phyloP scores from a whole-genome alignment of 2,797 vertebrate species.

The Poecilia velifera region DNA sequence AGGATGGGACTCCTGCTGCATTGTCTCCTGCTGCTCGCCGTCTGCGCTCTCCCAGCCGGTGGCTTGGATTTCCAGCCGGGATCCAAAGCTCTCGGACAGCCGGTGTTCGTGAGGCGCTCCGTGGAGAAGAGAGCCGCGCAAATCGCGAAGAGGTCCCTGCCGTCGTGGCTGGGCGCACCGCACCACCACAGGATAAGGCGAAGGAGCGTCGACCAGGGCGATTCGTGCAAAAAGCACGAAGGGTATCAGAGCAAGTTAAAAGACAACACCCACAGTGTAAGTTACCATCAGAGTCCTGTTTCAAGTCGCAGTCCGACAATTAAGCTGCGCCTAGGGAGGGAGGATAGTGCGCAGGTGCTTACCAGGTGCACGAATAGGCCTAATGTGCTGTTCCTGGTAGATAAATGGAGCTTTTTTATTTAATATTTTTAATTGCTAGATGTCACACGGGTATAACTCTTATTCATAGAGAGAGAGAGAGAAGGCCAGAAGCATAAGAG shows the following conservation, averaged over 20 bases:
- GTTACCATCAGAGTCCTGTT: conserved; percentile 64
- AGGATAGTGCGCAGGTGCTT: conserved; percentile 62
- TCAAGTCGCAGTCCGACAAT: conserved; percentile 38
- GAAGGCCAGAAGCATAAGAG: too few relatives aligned
- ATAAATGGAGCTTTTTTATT: neutral
- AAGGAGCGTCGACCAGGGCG: conserved; percentile 61
- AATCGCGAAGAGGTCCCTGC: conserved; percentile 56
- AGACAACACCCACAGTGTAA: conserved; percentile 90
- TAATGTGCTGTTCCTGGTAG: conserved; percentile 28
- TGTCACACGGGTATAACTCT: neutral
- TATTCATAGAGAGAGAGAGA: neutral
- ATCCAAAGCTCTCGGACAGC: conserved; percentile 28
- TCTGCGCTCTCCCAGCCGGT: conserved; percentile 52
- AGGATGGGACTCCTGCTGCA: conserved; percentile 71
- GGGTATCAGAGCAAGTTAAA: conserved; percentile 79
- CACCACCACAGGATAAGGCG: conserved; percentile 47
- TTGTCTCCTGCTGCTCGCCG: conserved; percentile 58
- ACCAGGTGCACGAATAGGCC: conserved; percentile 55
- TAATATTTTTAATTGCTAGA: neutral
- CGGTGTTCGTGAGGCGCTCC: conserved; percentile 50
- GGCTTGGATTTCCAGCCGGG: conserved; percentile 58
- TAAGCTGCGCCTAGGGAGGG: conserved; percentile 14
- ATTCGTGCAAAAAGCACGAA: conserved; percentile 76
- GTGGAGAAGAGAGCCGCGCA: conserved; percentile 37
- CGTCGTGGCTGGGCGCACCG: conserved; percentile 52